Evolutionary conservation across 2,113 vertebrate species (phyloP).

Genomic region (Aramus guarauna): DNA sequence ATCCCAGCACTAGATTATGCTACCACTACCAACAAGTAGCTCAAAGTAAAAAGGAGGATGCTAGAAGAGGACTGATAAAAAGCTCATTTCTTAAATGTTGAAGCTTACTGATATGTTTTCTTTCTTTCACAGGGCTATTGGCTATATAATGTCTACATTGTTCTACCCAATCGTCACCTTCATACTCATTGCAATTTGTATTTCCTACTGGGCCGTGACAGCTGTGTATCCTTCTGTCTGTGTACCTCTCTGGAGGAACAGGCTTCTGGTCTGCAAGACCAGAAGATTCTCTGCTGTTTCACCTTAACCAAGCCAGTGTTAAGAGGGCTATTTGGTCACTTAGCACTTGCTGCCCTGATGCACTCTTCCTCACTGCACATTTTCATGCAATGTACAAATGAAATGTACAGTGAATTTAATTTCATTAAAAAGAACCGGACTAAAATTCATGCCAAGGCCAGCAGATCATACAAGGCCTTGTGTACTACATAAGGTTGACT

Average conservation of each 20-base stretch:
- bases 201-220: constrained; percentile 90
- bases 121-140: constrained; percentile 83
- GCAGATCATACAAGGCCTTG: not conserved
- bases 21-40: not conserved
- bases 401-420: not conserved
- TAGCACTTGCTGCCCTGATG: not conserved
- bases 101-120: not conserved
- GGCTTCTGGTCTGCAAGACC: not conserved
- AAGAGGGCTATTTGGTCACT: not conserved
- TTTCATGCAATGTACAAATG: not conserved
- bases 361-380: not conserved
- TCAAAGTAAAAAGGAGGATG: not conserved
- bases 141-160: constrained; percentile 87
- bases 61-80: not conserved
- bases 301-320: rapidly evolving
- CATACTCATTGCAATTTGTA: constrained; percentile 87
- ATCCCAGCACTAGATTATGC: not conserved
- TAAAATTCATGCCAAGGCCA: not conserved
- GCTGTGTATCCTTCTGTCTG: constrained; percentile 90
- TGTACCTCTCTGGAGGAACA: not conserved
- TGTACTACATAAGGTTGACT: not conserved
- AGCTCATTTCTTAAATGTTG: not conserved
- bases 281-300: not conserved
- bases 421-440: not conserved
- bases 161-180: constrained; percentile 93